Evolutionary conservation across 1,140 invertebrate species (phyloP).

Genomic region (Zaprionus lachaisei): DNA sequence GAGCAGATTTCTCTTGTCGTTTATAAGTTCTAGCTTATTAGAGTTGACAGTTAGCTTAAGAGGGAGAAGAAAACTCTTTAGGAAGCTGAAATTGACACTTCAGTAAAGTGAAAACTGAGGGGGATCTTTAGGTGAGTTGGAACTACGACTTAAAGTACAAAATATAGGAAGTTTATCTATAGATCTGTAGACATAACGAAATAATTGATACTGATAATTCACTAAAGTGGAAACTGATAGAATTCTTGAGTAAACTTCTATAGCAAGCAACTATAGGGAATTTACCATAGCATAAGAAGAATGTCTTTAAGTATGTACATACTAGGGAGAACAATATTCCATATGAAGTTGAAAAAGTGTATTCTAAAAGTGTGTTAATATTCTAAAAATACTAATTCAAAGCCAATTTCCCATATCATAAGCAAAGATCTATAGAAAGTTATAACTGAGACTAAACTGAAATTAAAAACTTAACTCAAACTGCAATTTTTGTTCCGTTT

Average conservation of each 20-base stretch:
- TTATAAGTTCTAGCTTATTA: slow-evolving; percentile 30
- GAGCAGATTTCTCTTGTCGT: slow-evolving; percentile 29
- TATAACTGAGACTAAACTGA: not conserved
- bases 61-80: not conserved
- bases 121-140: not conserved
- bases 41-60: not conserved
- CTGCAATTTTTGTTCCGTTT: not conserved
- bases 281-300: too few species aligned
- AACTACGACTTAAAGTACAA: too few species aligned
- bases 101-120: not conserved
- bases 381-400: not conserved
- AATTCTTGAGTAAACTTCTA: not conserved
- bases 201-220: not conserved
- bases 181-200: not conserved
- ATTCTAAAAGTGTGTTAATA: too few species aligned
- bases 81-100: not conserved
- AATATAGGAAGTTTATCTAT: too few species aligned
- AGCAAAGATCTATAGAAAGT: not conserved
- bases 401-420: not conserved
- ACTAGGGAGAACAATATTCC: too few species aligned
- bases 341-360: too few species aligned
- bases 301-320: too few species aligned
- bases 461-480: not conserved
- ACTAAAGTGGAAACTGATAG: not conserved
- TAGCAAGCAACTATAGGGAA: not conserved